phyloP scores from a whole-genome alignment of 2,113 vertebrate species.

The Toxotes chatareus region DNA sequence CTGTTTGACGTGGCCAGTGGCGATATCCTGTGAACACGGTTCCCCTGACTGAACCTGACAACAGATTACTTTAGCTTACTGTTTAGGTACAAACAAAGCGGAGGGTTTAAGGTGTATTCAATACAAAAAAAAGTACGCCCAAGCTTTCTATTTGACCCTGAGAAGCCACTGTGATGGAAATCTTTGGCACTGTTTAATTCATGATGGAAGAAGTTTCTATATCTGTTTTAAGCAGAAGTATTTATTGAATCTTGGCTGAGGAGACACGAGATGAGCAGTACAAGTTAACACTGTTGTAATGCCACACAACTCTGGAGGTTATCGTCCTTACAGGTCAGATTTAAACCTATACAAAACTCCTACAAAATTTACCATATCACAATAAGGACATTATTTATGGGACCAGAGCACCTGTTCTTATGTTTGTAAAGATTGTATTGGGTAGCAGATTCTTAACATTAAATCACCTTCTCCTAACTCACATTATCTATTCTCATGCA shows the following conservation, averaged over 20 bases:
- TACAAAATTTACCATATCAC: background rate
- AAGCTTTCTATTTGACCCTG: conserved; percentile 19
- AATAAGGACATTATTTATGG: background rate
- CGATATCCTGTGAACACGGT: conserved; percentile 21
- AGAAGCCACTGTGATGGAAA: background rate
- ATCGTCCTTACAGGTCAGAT: background rate
- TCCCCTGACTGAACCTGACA: conserved; percentile 9
- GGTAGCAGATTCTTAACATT: too few species aligned
- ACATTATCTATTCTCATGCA: too few species aligned
- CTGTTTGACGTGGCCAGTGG: background rate
- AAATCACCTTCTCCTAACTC: too few species aligned
- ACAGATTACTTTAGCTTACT: conserved; percentile 36
- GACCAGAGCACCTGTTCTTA: too few species aligned
- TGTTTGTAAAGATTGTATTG: too few species aligned
- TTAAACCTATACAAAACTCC: background rate
- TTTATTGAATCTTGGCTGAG: too few species aligned
- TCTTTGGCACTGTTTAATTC: background rate
- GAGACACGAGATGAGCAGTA: too few species aligned
- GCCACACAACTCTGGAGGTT: background rate
- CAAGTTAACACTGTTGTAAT: too few species aligned
- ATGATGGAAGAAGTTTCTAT: background rate
- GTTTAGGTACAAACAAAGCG: conserved; percentile 67
- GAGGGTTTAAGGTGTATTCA: conserved; percentile 56
- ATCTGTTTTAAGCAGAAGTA: too few species aligned
- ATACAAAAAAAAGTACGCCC: conserved; percentile 13